phyloP scores from a whole-genome alignment of 2,888 invertebrate species.

The Acleris laterana region DNA sequence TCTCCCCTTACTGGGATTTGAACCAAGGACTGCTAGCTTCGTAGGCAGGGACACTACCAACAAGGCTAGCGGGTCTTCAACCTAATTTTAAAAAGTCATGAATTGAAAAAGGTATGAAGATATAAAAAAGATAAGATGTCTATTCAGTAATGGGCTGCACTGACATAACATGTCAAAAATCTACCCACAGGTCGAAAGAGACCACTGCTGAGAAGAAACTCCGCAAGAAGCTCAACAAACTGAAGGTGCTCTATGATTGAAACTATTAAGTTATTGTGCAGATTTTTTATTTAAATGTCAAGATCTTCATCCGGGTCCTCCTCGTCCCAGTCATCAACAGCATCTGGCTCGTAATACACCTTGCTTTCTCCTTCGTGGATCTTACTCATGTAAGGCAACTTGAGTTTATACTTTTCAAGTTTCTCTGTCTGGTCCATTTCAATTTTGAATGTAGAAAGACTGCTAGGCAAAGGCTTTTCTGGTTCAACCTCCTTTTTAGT shows the following conservation, averaged over 20 bases:
- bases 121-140: no score
- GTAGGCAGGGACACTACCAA: no score
- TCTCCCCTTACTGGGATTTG: no score
- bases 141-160: no score
- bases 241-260: neutral
- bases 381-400: constrained; percentile 86
- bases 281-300: constrained; percentile 79
- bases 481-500: constrained; percentile 58
- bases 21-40: no score
- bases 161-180: no score
- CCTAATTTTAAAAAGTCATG: neutral
- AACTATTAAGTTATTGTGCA: constrained; percentile 51
- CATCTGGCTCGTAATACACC: constrained; percentile 91
- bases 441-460: constrained; percentile 86
- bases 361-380: constrained; percentile 83
- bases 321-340: constrained; percentile 92
- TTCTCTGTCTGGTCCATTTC: constrained; percentile 86
- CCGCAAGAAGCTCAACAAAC: no score
- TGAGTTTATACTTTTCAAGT: constrained; percentile 83
- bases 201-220: no score
- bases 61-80: no score
- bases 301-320: constrained; percentile 95
- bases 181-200: no score
- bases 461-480: constrained; percentile 68
- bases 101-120: no score